A percentile compares a stretch with the other conserved stretches of the same genome.
These are phyloP conservation scores for Heliconius nattereri DNA, from an alignment of 1,140 invertebrate genomes.

Conservation along the genomic window DNA sequence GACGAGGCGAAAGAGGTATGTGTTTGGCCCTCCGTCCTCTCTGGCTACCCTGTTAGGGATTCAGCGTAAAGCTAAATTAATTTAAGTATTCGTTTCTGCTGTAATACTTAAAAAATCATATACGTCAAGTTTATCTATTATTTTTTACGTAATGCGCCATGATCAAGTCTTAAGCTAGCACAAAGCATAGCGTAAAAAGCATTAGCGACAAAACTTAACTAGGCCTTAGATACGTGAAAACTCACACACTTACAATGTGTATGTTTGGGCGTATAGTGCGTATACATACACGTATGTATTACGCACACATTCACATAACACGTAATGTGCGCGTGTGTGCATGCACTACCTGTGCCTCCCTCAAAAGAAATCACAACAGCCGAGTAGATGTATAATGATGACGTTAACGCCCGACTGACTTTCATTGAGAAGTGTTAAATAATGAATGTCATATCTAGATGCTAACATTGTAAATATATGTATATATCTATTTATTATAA, in stretches of 20 bases:
- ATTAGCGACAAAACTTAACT: neutral
- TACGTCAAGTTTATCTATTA: neutral
- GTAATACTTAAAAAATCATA: too few species aligned
- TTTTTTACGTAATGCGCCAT: neutral
- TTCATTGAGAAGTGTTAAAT: slow-evolving; percentile 9
- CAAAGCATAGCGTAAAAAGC: neutral
- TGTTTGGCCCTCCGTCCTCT: too few species aligned
- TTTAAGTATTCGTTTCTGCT: too few species aligned
- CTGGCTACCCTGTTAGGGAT: too few species aligned
- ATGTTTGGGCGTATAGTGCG: neutral
- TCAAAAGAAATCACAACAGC: neutral
- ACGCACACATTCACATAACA: neutral
- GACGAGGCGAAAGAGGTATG: too few species aligned
- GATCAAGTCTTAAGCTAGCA: neutral
- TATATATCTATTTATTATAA: neutral
- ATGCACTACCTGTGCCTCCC: neutral
- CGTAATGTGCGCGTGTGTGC: neutral
- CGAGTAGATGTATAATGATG: neutral
- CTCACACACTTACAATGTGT: neutral
- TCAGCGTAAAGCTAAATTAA: too few species aligned
- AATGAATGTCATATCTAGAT: neutral
- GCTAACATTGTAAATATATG: neutral
- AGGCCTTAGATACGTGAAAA: neutral
- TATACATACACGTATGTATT: neutral
- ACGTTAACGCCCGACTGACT: neutral